Conservation (phyloP, 1,140 invertebrate species). For the Acyrthosiphon pisum region DNA sequence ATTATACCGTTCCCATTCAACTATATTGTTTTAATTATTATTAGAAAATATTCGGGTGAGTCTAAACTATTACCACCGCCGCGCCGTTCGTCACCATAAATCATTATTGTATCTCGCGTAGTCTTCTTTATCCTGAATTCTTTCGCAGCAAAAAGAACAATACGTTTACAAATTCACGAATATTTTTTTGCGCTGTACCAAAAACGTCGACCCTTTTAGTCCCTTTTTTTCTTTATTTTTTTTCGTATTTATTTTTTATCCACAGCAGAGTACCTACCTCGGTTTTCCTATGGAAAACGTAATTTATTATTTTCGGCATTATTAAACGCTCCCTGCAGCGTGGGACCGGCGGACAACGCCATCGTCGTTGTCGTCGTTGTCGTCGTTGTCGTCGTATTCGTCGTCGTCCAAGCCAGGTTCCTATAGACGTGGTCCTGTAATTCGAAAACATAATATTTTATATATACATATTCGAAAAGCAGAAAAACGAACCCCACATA, state of each 20-base stretch:
- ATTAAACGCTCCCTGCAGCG: not conserved
- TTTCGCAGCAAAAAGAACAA: slow-evolving; percentile 3
- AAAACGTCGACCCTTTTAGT: slow-evolving; percentile 16
- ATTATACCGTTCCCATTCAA: not conserved
- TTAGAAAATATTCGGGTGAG: not conserved
- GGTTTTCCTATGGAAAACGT: not conserved
- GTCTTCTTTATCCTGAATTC: not conserved
- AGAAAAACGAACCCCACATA: not conserved
- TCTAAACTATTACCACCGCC: not conserved
- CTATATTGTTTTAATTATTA: not conserved
- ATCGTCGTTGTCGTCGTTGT: not conserved
- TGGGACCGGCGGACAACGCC: not conserved
- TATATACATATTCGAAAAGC: not conserved
- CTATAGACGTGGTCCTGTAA: not conserved
- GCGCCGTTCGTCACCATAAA: not conserved
- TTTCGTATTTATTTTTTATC: not conserved
- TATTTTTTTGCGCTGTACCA: not conserved
- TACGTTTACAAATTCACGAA: not conserved
- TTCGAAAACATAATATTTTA: not conserved
- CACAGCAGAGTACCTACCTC: not conserved
- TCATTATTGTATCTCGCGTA: not conserved
- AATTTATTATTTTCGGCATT: slow-evolving; percentile 41
- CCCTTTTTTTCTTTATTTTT: slow-evolving; percentile 9
- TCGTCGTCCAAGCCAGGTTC: not conserved
- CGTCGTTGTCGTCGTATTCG: not conserved